These are phyloP conservation scores for Dicrurus megarhynchus DNA, from an alignment of 2,113 vertebrate species.

Conservation along the genomic window DNA sequence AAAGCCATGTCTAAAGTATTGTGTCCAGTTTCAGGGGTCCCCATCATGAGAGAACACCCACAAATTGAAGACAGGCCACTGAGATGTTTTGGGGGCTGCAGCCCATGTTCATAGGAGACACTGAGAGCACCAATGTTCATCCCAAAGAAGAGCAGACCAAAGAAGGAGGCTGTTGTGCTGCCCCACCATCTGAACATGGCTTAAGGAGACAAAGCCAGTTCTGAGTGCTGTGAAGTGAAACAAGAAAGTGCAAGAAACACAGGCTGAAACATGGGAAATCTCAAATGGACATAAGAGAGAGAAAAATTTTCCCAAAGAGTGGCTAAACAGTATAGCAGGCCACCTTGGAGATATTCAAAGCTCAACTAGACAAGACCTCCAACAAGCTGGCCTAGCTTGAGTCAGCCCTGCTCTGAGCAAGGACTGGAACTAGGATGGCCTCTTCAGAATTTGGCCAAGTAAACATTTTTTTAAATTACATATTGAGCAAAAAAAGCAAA, in stretches of 20 bases:
- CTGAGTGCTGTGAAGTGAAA: neutral
- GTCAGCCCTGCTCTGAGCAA: neutral
- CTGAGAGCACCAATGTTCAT: neutral
- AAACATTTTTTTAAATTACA: neutral
- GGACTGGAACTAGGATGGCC: neutral
- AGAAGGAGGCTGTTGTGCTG: neutral
- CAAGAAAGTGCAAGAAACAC: neutral
- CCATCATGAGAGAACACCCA: neutral
- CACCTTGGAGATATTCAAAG: neutral
- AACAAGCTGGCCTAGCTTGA: neutral
- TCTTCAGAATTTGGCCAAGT: neutral
- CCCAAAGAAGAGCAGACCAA: neutral
- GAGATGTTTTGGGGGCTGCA: neutral
- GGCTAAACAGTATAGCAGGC: neutral
- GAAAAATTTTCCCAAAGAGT: neutral
- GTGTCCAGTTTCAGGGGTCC: neutral
- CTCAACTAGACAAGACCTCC: neutral
- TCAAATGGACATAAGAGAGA: neutral
- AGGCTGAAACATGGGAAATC: neutral
- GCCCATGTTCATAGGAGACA: neutral
- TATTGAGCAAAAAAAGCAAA: neutral
- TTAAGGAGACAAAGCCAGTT: neutral
- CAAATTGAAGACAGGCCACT: neutral
- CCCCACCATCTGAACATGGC: neutral
- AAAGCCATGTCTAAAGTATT: neutral